Conservation (phyloP, 1,140 invertebrate genomes). For the Cyclargus thomasi region DNA sequence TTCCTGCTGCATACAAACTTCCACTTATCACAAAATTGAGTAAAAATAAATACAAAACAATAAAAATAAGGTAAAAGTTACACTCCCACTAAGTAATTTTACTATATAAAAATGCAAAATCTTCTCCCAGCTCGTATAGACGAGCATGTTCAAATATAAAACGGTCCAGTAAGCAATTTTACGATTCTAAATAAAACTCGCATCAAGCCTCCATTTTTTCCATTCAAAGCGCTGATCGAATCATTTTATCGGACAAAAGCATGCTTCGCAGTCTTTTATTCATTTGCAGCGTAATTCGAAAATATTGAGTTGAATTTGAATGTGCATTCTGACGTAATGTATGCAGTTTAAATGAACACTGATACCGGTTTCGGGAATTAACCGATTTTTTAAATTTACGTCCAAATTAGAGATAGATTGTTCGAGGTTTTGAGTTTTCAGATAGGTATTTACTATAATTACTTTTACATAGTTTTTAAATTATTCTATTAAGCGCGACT, state of each 20-base stretch:
- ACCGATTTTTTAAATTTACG: neutral
- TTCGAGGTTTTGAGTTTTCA: neutral
- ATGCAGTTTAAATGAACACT: slow-evolving; percentile 7
- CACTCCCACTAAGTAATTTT: neutral
- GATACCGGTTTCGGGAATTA: neutral
- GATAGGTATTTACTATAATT: no score
- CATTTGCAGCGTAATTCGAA: slow-evolving; percentile 23
- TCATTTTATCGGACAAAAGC: slow-evolving; percentile 26
- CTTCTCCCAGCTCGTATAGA: neutral
- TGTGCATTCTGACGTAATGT: slow-evolving; percentile 15
- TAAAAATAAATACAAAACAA: no score
- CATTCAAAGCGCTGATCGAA: slow-evolving; percentile 21
- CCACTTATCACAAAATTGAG: no score
- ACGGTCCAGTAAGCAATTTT: slow-evolving; percentile 19
- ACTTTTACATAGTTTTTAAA: no score
- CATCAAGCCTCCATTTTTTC: slow-evolving; percentile 19
- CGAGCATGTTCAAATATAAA: slow-evolving; percentile 9
- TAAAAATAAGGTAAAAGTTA: no score
- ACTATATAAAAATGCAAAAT: neutral
- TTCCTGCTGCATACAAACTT: no score
- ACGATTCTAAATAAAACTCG: slow-evolving; percentile 25
- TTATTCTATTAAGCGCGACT: no score
- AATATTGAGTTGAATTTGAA: slow-evolving; percentile 23
- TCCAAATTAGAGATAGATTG: neutral
- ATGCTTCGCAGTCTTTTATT: slow-evolving; percentile 24